These are phyloP conservation scores for Ernsta delagoae DNA, from an alignment of 2,888 invertebrate genomes.

Conservation along the genomic window DNA sequence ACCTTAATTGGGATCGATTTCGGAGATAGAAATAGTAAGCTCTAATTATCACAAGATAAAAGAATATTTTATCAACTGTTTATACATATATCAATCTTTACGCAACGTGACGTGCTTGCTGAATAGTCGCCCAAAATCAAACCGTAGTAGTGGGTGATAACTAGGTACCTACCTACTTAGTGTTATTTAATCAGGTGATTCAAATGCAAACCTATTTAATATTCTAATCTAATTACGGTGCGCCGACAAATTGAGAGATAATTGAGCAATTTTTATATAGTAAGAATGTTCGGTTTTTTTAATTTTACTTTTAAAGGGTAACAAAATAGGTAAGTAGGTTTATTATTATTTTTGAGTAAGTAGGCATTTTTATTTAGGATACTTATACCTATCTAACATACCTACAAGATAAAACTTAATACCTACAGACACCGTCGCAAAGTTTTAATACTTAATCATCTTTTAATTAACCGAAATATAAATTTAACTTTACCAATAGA, in stretches of 20 bases:
- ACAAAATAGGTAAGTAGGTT: no score
- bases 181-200: constrained; percentile 36
- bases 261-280: constrained; percentile 29
- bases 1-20: constrained; percentile 43
- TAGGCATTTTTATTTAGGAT: no score
- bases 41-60: constrained; percentile 33
- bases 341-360: no score
- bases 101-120: constrained; percentile 11
- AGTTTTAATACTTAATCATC: no score
- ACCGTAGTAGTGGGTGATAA: no score
- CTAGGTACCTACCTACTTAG: no score
- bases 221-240: constrained; percentile 33
- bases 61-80: constrained; percentile 22
- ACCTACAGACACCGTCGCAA: no score
- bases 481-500: no score
- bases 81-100: constrained; percentile 10
- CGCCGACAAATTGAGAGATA: constrained; percentile 32
- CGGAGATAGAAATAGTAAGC: constrained; percentile 34
- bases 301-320: no score
- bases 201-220: constrained; percentile 31
- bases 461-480: no score
- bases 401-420: no score
- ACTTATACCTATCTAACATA: no score
- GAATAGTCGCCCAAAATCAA: background rate
- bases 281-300: constrained; percentile 1